phyloP scores from a whole-genome alignment of 2,888 invertebrate species.

The Spisula solida region DNA sequence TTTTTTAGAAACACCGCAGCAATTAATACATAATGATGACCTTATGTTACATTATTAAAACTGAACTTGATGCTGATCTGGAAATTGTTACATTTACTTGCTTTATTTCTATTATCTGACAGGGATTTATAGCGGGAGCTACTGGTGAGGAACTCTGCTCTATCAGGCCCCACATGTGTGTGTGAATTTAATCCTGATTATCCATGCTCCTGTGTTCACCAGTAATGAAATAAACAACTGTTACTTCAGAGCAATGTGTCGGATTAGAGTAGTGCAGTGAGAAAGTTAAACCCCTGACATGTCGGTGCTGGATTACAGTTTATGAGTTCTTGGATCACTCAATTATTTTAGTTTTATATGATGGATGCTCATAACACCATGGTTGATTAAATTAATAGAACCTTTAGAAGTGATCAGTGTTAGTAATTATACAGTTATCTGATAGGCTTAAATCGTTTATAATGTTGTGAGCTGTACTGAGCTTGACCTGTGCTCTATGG shows the following conservation, averaged over 20 bases:
- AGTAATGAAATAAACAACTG: conserved; percentile 28
- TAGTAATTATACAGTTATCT: not conserved
- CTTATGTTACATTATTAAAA: conserved; percentile 6
- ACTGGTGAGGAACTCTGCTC: conserved; percentile 6
- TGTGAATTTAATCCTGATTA: conserved; percentile 20
- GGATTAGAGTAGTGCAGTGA: not conserved
- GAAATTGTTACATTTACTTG: not conserved
- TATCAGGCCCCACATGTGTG: conserved; percentile 3
- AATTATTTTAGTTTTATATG: not conserved
- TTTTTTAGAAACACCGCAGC: no score
- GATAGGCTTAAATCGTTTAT: not conserved
- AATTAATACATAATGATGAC: no score
- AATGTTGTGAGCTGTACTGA: not conserved
- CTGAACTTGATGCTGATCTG: conserved; percentile 9
- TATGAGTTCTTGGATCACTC: not conserved
- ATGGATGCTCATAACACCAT: not conserved
- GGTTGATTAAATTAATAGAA: conserved; percentile 3
- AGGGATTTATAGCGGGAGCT: conserved; percentile 1
- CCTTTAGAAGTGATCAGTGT: conserved; percentile 19
- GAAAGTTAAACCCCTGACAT: not conserved
- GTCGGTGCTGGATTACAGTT: conserved; percentile 11
- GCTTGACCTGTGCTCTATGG: not conserved
- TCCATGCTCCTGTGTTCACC: not conserved
- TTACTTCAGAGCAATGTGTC: conserved; percentile 8
- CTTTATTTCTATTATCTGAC: conserved; percentile 19